Base-by-base conservation (phyloP, 1,140 invertebrate species). In the Brachionus angularis region DNA sequence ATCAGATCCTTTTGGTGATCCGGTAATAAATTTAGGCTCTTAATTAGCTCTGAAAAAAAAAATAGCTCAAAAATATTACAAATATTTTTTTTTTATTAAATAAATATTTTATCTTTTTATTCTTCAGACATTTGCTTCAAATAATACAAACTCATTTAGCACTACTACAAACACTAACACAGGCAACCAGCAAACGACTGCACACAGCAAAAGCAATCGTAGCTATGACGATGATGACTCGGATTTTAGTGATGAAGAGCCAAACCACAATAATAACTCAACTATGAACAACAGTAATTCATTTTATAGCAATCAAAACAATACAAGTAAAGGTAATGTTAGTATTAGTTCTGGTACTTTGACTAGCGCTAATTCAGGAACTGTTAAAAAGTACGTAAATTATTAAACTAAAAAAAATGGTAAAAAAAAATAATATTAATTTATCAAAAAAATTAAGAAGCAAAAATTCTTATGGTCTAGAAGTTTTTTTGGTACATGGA, bases 211-310 rank as follows among this genome's bases (percentile, higher is more conserved):
- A 58, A 39, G n/a, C 21, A 58, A 58, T 23, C 53, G 33, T 0
- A 58, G 53, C 27, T 58, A 58, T 58, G 53, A 58, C 25, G 53
- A 58, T 14, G 52, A 55, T 58, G 53, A 58, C 21, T 58, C 53
- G 1, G 33, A 39, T 12, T 36, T 39, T 58, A 58, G 33, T 39
- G 53, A 58, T 58, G 53, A 58, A 3, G 53, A 58, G 1, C 53
- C 53, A 39, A 3, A 14, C 10, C 10, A 42, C 14, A 42, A 31
- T 5, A 58, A 18, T 23, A 29, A 27, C 39, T 8, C 31, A 18
- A 58, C 33, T 23, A 4, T 39, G 16, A 58, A 58, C 39, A 58
- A 14, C 8, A 55, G 33, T 55, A 31, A 31, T 18, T 33, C 23
- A 10, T 42, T 58, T 58, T 58, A 58, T 39, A 18, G 33, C 0